Evolutionary conservation across 2,888 invertebrate species (phyloP), one percentile per base, ranked within the genome.

Genomic region (Entomobrya multifasciata): DNA sequence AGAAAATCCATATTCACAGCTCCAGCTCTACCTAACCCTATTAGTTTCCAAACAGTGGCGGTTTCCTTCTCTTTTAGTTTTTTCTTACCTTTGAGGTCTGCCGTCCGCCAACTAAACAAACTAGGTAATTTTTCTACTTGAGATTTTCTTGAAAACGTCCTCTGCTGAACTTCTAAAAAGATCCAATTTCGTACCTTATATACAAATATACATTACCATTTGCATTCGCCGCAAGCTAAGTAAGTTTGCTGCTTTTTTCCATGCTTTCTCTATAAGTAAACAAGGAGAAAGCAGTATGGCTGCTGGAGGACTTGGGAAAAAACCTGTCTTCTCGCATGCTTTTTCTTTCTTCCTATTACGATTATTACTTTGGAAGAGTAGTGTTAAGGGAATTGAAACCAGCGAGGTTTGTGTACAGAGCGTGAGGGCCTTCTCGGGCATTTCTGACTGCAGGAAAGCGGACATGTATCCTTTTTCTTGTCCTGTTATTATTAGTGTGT

Each of bases 291-390:
- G 57, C 30, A 41, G 36, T 8, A 36, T 6, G 36, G 36, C n/a
- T n/a, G n/a, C n/a, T n/a, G 8, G 36, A 36, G 8, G 36, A 6
- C 36, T 36, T 83, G 83, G 22, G 47, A 80, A 83, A 76, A 76
- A 8, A 30, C 83, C 76, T 74, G 76, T 76, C 41, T 83, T 4
- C 5, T 36, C 36, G 5, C 36, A 36, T 8, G 4, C 36, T 8
- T 36, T 36, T 36, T 36, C 8, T 8, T 36, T 36, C 4, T 52
- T 74, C 62, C 60, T 60, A 62, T 76, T 60, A 44, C 25, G 49
- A 76, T 74, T 83, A 83, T 83, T 83, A 83, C 62, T 76, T 62
- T 60, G 52, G 76, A 83, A 49, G 62, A 83, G 83, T 60, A 76
- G 83, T 15, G 83, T 52, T 83, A 65, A 76, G 83, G 83, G 83